Evolutionary conservation across 2,113 vertebrate genomes (phyloP), one percentile per base, ranked within the genome.

Genomic region (Paramormyrops kingsleyae): DNA sequence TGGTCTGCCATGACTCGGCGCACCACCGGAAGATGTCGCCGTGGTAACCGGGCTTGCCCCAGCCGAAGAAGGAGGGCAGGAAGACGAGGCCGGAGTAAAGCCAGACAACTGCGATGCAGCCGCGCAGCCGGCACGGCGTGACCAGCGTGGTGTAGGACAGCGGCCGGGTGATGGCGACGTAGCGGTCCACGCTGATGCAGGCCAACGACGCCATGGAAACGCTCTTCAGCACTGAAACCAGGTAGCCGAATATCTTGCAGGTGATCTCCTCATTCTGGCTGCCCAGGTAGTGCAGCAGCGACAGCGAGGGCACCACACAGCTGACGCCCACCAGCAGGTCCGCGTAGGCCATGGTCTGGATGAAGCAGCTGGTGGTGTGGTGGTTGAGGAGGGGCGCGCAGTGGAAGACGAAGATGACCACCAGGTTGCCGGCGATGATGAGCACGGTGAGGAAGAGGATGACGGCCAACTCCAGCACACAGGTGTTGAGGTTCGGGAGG

Each of bases 321-420:
- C 96, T 98, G 83, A 98, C 94, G 0, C 97, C 97, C 91, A 98
- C 97, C 94, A 98, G 94, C 91, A 98, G 97, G 93, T 98, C 97
- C 6, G 97, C 97, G 49, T 98, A 98, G 0, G 97, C 97, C 97
- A 98, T 98, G 87, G 97, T 98, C 95, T 98, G 97, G 92, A 98
- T 98, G 95, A 98, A 98, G 95, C 97, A 98, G 94, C 97, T 97
- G 93, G 97, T 97, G 92, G 97, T 98, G 92, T 98, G 97, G 92
- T 97, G 97, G 95, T 97, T 97, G 93, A 98, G 96, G 93, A 98
- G 95, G 87, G 97, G 97, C 49, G 97, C 97, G 62, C 97, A 98
- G 93, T 98, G 97, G 96, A 98, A 98, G 91, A 98, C 97, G 77
- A 97, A 97, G 92, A 98, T 98, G 91, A 98, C 97, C 88, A 98